Evolutionary conservation across 2,113 vertebrate genomes (phyloP).

Genomic region (Cyanoliseus patagonus): DNA sequence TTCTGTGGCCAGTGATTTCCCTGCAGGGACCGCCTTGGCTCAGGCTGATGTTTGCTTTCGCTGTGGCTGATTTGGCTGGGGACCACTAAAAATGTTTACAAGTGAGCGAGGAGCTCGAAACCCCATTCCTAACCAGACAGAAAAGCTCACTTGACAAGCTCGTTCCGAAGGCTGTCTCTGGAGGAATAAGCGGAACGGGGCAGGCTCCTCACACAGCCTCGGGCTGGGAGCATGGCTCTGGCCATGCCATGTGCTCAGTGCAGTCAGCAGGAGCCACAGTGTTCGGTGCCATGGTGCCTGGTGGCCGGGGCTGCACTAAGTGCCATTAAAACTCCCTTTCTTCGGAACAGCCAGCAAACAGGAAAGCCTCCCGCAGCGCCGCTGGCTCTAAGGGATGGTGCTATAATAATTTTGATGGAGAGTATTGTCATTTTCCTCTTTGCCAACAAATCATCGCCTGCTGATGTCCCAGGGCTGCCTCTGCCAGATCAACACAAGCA

Average conservation of each 20-base stretch:
- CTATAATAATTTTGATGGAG: neutral
- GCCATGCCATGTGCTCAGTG: neutral
- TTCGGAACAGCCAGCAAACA: neutral
- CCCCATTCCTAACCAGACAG: slow-evolving; percentile 52
- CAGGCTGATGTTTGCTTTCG: slow-evolving; percentile 7
- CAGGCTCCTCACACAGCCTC: neutral
- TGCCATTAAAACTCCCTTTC: neutral
- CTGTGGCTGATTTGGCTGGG: slow-evolving; percentile 17
- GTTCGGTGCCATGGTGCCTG: neutral
- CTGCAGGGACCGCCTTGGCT: neutral
- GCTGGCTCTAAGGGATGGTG: neutral
- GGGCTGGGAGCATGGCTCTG: neutral
- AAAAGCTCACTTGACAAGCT: slow-evolving; percentile 35
- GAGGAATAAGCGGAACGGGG: neutral
- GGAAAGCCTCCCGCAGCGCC: neutral
- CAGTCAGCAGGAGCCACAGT: neutral
- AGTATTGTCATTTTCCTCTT: neutral
- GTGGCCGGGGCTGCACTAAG: neutral
- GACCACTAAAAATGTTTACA: slow-evolving; percentile 28
- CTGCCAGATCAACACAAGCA: neutral
- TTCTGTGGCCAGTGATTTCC: slow-evolving; percentile 1
- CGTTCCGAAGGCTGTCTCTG: neutral
- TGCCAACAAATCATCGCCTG: neutral
- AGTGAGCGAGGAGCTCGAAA: neutral
- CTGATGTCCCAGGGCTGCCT: neutral